Evolutionary conservation across 2,888 invertebrate species (phyloP).

Genomic region (Megastigmus dorsalis): DNA sequence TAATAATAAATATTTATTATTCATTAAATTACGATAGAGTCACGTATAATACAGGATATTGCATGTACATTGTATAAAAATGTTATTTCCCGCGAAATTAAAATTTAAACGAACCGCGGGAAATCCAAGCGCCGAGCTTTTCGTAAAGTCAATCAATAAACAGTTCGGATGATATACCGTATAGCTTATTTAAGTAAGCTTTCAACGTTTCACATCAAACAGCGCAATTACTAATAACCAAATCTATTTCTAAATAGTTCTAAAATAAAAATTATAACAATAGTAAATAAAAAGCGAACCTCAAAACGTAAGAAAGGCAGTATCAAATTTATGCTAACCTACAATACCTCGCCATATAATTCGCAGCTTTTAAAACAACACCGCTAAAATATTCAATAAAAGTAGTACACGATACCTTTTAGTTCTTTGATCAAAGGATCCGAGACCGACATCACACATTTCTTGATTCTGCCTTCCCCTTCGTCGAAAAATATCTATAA

Average conservation of each 20-base stretch:
- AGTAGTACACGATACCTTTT: slow-evolving; percentile 75
- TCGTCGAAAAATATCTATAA: background rate
- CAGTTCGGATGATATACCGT: background rate
- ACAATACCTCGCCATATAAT: no score
- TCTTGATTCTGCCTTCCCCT: slow-evolving; percentile 10
- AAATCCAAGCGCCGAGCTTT: slow-evolving; percentile 4
- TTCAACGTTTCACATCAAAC: background rate
- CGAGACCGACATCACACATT: slow-evolving; percentile 77
- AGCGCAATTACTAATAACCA: background rate
- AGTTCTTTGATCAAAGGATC: slow-evolving; percentile 79
- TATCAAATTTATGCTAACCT: no score
- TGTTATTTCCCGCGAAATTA: no score
- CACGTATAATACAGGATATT: no score
- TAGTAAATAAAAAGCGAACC: no score
- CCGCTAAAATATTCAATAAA: no score
- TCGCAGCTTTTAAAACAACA: no score
- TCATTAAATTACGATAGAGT: background rate
- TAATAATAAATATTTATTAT: background rate
- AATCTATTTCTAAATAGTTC: background rate
- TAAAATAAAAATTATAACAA: slow-evolving; percentile 8
- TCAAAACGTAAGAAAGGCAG: no score
- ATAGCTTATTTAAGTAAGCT: background rate
- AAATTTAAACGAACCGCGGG: slow-evolving; percentile 26
- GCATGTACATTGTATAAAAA: no score
- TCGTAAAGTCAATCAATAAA: slow-evolving; percentile 44